These are phyloP conservation scores for Oxyteleia sp. DNA, from an alignment of 2,888 invertebrate genomes.

Conservation along the genomic window DNA sequence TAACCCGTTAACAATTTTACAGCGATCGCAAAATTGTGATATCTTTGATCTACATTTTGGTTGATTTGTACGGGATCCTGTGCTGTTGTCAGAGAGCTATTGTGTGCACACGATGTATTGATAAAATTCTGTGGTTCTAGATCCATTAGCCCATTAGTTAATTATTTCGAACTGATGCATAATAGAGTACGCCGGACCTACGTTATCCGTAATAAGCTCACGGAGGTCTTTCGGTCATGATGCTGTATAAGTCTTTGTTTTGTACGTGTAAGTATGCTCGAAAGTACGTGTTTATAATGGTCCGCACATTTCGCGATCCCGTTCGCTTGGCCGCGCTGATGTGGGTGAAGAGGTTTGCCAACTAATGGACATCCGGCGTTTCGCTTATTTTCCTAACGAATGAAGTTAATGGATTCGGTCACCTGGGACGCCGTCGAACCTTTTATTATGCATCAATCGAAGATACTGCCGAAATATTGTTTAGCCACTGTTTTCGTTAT, in stretches of 20 bases:
- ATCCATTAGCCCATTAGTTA: conserved; percentile 85
- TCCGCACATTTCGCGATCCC: conserved; percentile 74
- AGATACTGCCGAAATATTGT: no score
- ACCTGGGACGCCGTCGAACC: conserved; percentile 3
- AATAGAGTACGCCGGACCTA: conserved; percentile 80
- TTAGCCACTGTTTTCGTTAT: no score
- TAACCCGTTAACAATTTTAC: no score
- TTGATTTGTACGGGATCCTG: conserved; percentile 35
- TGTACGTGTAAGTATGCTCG: conserved; percentile 58
- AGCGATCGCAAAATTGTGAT: conserved; percentile 51
- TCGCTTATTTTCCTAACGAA: conserved; percentile 80
- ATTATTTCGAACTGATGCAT: conserved; percentile 83
- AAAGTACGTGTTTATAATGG: conserved; percentile 64
- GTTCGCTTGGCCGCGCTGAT: conserved; percentile 70
- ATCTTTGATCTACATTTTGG: conserved; percentile 55
- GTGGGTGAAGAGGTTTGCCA: conserved; percentile 76
- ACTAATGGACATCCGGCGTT: conserved; percentile 86
- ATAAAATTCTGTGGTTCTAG: conserved; percentile 66
- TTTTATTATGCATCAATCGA: conserved; percentile 19
- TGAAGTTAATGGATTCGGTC: conserved; percentile 72
- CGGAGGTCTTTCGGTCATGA: conserved; percentile 66
- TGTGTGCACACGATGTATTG: conserved; percentile 59
- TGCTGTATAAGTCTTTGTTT: conserved; percentile 66
- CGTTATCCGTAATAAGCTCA: conserved; percentile 77
- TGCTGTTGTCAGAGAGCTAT: conserved; percentile 40